These are phyloP conservation scores for Conger conger DNA, from an alignment of 2,113 vertebrate genomes.

Conservation along the genomic window DNA sequence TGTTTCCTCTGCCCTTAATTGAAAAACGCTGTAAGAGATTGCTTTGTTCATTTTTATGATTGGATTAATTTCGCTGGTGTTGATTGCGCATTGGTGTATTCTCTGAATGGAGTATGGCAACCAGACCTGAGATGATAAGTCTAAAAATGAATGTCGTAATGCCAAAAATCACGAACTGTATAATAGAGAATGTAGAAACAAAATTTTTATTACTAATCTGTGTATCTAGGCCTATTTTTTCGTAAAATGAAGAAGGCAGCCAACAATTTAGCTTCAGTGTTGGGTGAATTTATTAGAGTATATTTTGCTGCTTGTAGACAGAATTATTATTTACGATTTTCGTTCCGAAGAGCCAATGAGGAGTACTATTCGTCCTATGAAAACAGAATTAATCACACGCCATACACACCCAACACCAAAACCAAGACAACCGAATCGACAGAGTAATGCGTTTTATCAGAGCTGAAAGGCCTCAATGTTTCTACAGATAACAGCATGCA, in stretches of 20 bases:
- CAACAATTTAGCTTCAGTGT: not conserved
- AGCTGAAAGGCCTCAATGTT: not conserved
- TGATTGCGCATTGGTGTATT: constrained; percentile 53
- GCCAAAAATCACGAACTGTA: not conserved
- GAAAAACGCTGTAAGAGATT: not conserved
- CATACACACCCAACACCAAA: not conserved
- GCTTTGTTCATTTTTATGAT: not conserved
- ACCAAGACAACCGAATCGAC: not conserved
- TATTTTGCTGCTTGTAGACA: not conserved
- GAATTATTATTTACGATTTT: not conserved
- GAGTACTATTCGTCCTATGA: not conserved
- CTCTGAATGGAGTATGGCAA: constrained; percentile 49
- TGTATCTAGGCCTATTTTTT: not conserved
- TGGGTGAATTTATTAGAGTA: not conserved
- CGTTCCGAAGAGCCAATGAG: not conserved
- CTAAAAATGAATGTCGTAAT: constrained; percentile 60
- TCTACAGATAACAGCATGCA: not conserved
- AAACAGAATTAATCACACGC: not conserved
- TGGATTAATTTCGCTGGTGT: constrained; percentile 40
- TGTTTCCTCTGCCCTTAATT: not conserved
- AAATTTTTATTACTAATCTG: not conserved
- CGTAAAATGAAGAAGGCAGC: not conserved
- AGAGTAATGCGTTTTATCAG: not conserved
- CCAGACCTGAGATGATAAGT: constrained; percentile 59
- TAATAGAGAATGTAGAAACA: not conserved